Base-by-base conservation (phyloP, 2,888 invertebrate species). In the Spilarctia lutea region DNA sequence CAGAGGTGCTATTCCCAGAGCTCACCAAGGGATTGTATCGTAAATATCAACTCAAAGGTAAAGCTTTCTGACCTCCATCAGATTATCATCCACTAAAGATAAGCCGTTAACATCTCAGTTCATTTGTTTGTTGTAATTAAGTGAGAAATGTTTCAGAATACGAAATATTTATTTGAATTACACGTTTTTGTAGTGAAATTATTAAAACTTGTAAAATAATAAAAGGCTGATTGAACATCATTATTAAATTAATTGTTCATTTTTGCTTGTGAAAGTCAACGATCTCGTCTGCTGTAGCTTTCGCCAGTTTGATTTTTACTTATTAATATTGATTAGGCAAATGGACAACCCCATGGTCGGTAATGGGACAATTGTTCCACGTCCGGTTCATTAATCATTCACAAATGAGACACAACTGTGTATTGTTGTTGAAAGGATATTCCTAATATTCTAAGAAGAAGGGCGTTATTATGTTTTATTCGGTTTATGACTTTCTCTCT, bases 301-400 rank as follows among this genome's bases (percentile, higher is more conserved):
- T 82, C 79, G 71, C 68, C 79, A 42, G 81, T 86, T 87, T 82
- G 83, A 86, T 87, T 87, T 86, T 83, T 77, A 83, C 80, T 88
- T 87, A 87, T 88, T 89, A 82, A 76, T 86, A 88, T 88, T 87
- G 87, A 89, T 89, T 85, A 86, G 83, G 67, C 83, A 86, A 87
- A 86, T 83, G 86, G 84, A 81, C 89, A 88, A 84, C 88, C 89
- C 89, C 86, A 87, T 85, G 80, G 75, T 48, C 71, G 72, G 69
- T 83, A 79, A 86, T 83, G 79, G 82, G 73, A 81, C 86, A 87
- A 87, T 87, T 87, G 87, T 73, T 69, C 48, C 69, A 82, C 85
- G 79, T 86, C 86, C 86, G 86, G 77, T 80, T 52, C 56, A 74
- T 83, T 84, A 83, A 82, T 78, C 75, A 84, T 79, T 71, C 65